Base-by-base conservation (phyloP, 2,113 vertebrate species). In the Burhinus oedicnemus region DNA sequence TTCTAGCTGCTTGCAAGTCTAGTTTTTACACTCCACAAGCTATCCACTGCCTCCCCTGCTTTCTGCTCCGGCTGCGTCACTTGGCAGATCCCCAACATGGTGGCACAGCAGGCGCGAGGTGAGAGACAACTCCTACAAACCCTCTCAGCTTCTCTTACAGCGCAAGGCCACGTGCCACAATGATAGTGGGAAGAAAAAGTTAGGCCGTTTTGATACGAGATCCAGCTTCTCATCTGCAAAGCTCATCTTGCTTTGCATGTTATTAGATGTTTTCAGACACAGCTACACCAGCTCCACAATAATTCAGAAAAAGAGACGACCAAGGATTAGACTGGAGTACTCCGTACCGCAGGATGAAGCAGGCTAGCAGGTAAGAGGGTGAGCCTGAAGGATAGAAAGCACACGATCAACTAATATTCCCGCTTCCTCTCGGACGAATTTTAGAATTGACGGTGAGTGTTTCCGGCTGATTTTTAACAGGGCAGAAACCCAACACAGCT, bases 41-140 rank as follows among this genome's bases (percentile, higher is more conserved):
- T 55, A 55, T 64, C 23, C 0, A 1, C 6, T 52, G 61, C 22
- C 15, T 69, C 15, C 52, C 18, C 70, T 57, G 16, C 21, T 38
- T 85, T 90, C 62, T 38, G 8, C 69, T 72, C 49, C 2, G 2
- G 18, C 23, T 82, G 65, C 8, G 1, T 17, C 15, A 29, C 20
- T 45, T 9, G 5, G 51, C 32, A 71, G 62, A 83, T 66, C n/a
- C 13, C 72, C 19, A 78, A 3, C 0, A 0, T 3, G 17, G n/a
- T 19, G 17, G 6, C 26, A 87, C 45, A 6, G 8, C 0, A 0
- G 38, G 30, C 0, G 3, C 0, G 1, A 86, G 6, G 68, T 9
- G 23, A 78, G 42, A 80, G 40, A 57, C 22, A 75, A 57, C 45
- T 90, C 44, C 66, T 47, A 52, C 20, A 45, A 77, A 86, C 15